Percentiles rank a stretch among this genome's conserved stretches.
These are phyloP conservation scores for Stegodyphus mimosarum DNA, from an alignment of 1,140 invertebrate genomes.

Conservation along the genomic window DNA sequence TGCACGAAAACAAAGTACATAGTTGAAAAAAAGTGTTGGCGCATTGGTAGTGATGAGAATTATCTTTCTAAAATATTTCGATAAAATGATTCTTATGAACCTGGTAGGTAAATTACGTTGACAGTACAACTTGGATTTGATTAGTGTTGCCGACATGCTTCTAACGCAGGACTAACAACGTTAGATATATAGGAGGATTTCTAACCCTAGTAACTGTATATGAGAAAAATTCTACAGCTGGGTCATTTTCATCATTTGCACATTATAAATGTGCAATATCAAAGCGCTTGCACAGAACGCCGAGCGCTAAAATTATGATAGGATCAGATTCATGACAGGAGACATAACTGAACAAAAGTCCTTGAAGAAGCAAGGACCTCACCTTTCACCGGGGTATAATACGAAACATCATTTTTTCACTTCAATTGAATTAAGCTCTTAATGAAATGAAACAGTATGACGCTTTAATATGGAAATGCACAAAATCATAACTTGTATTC, in stretches of 20 bases:
- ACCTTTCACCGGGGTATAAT: too few relatives aligned
- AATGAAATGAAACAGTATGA: too few relatives aligned
- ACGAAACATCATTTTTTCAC: too few relatives aligned
- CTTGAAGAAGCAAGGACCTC: too few relatives aligned
- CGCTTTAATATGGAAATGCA: too few relatives aligned
- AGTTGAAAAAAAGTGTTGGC: constrained; percentile 34
- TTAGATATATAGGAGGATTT: constrained; percentile 26
- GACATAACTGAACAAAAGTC: background rate
- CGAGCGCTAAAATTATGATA: constrained; percentile 30
- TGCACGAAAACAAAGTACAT: background rate
- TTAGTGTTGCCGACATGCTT: constrained; percentile 20
- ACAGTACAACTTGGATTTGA: constrained; percentile 28
- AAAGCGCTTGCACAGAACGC: constrained; percentile 23
- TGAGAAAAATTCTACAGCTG: constrained; percentile 27
- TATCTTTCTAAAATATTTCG: constrained; percentile 21
- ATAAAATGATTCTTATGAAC: constrained; percentile 40
- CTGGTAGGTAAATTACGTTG: constrained; percentile 17
- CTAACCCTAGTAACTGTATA: constrained; percentile 40
- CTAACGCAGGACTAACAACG: constrained; percentile 44
- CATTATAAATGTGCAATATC: background rate
- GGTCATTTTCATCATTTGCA: constrained; percentile 21
- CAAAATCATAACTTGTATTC: too few relatives aligned
- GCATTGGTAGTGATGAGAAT: constrained; percentile 44
- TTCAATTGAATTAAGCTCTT: too few relatives aligned
- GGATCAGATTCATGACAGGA: constrained; percentile 23